Conservation (phyloP, 2,113 vertebrate genomes). For the Hydrolagus affinis region DNA sequence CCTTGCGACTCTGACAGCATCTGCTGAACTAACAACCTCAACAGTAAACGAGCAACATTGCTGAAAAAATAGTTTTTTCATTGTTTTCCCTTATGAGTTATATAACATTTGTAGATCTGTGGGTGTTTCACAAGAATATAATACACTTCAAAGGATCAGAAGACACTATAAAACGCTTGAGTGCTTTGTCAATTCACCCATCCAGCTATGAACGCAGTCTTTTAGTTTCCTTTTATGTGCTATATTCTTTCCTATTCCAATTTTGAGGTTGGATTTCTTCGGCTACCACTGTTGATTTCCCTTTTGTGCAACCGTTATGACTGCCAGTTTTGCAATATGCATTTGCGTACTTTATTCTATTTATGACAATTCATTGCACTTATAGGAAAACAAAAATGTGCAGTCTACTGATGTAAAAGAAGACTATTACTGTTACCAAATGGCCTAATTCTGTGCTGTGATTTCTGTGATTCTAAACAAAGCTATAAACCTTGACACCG, state of each 20-base stretch:
- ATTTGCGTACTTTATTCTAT: no score
- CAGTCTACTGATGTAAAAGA: background rate
- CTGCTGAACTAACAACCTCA: background rate
- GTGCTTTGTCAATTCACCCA: background rate
- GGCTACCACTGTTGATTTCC: background rate
- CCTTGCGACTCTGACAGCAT: background rate
- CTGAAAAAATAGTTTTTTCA: background rate
- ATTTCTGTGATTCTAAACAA: no score
- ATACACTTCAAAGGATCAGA: background rate
- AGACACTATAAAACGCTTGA: background rate
- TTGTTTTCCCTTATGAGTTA: constrained; percentile 1
- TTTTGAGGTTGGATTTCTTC: background rate
- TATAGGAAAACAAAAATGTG: background rate
- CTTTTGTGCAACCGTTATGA: background rate
- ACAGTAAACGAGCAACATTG: background rate
- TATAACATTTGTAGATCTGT: background rate
- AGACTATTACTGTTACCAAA: background rate
- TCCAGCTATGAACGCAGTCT: background rate
- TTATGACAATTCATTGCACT: no score
- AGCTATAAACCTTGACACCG: background rate
- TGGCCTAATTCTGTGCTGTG: no score
- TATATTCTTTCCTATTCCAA: background rate
- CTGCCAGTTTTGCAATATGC: background rate
- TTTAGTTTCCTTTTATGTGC: background rate
- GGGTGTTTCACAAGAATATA: background rate